These are phyloP conservation scores for human DNA, from an alignment of 2,113 vertebrate genomes.

Conservation along the genomic window DNA sequence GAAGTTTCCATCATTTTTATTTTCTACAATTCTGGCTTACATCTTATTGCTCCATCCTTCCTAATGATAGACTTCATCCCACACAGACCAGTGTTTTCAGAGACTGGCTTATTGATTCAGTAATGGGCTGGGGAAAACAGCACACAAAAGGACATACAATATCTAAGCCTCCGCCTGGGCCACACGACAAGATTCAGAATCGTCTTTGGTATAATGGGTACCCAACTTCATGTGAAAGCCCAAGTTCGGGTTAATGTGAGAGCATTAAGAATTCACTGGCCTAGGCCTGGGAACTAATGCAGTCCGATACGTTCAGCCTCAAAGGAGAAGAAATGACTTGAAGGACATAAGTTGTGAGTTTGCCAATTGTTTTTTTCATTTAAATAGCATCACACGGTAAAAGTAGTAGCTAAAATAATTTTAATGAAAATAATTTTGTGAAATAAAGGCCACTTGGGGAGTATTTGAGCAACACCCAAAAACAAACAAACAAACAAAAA, in stretches of 20 bases:
- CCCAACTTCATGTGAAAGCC: background rate
- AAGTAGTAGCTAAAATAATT: background rate
- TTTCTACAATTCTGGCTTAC: background rate
- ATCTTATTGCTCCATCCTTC: background rate
- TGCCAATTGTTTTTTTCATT: background rate
- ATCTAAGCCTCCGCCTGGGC: background rate
- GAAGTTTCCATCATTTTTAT: background rate
- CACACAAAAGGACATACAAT: background rate
- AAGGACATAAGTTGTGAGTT: background rate
- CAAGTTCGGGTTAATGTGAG: background rate
- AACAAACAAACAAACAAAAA: background rate
- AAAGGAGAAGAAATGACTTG: background rate
- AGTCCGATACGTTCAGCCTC: background rate
- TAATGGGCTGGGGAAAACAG: background rate
- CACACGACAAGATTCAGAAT: background rate
- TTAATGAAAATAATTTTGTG: background rate
- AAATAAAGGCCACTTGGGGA: too few relatives aligned
- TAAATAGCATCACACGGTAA: background rate
- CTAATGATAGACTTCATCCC: background rate
- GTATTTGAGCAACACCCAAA: too few relatives aligned
- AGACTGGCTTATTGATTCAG: background rate
- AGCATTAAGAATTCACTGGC: background rate
- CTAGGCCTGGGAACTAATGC: background rate
- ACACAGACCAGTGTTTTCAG: background rate
- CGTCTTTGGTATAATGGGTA: background rate